Conservation (phyloP, 2,797 vertebrate species). For the Pseudocheirus occidentalis region DNA sequence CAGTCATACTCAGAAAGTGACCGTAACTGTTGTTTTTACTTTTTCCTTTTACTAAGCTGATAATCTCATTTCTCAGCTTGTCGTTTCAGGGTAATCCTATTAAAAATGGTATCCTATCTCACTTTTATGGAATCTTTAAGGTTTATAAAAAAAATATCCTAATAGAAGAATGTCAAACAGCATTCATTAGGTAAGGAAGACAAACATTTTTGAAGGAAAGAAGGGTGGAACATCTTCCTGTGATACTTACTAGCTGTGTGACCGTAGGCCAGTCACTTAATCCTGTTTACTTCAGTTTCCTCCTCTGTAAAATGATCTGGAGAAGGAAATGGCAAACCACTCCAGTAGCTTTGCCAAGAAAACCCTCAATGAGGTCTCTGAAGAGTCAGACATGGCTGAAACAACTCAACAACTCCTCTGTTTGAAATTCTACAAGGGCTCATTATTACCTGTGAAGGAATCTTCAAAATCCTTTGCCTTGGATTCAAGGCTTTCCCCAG, state of each 20-base stretch:
- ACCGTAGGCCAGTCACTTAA: not conserved
- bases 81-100: not conserved
- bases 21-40: not conserved
- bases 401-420: not conserved
- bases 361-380: not conserved
- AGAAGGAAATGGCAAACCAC: not conserved
- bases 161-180: not conserved
- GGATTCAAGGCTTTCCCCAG: not conserved
- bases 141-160: not conserved
- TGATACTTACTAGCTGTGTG: not conserved
- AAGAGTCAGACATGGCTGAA: not conserved
- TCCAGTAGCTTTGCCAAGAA: not conserved
- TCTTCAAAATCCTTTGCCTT: not conserved
- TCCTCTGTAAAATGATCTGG: not conserved
- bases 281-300: not conserved
- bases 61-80: not conserved
- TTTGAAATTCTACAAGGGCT: not conserved
- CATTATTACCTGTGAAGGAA: not conserved
- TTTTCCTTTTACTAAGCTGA: not conserved
- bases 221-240: not conserved
- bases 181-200: not conserved
- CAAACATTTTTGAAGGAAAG: not conserved
- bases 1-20: not conserved
- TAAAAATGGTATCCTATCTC: not conserved
- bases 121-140: not conserved